Base-by-base conservation (phyloP, 2,888 invertebrate genomes). In the Temnothorax rugatulus region DNA sequence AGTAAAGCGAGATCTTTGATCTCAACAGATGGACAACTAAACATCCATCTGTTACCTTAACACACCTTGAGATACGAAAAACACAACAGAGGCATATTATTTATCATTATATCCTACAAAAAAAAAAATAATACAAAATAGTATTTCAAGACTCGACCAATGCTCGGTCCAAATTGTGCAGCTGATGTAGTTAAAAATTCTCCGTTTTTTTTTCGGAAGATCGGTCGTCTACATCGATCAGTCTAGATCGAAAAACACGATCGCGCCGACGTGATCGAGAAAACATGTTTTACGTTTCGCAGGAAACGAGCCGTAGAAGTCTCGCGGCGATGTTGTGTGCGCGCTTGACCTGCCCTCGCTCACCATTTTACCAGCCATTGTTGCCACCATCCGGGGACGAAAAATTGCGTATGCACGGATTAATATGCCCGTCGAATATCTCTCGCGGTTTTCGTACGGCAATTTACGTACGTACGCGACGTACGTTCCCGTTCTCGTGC, bases 261-360 rank as follows among this genome's bases (percentile, higher is more conserved):
- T n/a, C 41, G 25, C 18, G n/a, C 29, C 25, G 38, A 38, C 15
- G n/a, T 8, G 50, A 77, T 54, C 25, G 47, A 44, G 61, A 4
- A 59, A 69, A 64, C 52, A 29, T 25, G 9, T 82, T 74, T 57
- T 41, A 69, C 84, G 41, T 64, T 64, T 82, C 11, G 66, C 15
- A 52, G 11, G 18, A 77, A 85, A 82, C 34, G 50, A 64, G 81
- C 84, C 29, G 44, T 2, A 3, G 21, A 47, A 13, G 15, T 47
- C 29, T 54, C 59, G 38, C 68, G 29, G 54, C 47, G 71, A 76
- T 25, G 47, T 38, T 59, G 29, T 59, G 29, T 57, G 91, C 91
- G 91, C 92, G 91, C 91, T 93, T 93, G 93, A 93, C 92, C 93
- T 93, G 92, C 90, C 91, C 90, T 91, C 90, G 86, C 91, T 91